Conservation (phyloP, 2,888 invertebrate genomes). For the Hydrotaea cyrtoneurina region DNA sequence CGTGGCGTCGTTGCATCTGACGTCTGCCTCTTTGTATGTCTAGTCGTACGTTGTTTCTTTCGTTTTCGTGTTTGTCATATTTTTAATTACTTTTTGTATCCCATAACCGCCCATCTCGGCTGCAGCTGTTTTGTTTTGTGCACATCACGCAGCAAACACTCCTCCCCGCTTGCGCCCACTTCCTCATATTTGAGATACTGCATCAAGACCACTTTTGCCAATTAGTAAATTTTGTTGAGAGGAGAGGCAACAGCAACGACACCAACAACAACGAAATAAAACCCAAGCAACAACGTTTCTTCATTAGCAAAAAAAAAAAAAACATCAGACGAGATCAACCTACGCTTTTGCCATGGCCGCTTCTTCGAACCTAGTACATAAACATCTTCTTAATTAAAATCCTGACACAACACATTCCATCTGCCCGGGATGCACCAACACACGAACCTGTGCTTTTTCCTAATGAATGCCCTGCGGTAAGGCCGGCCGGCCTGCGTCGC, state of each 20-base stretch:
- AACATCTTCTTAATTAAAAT: slow-evolving; percentile 80
- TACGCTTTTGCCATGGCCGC: slow-evolving; percentile 77
- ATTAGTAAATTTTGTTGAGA: slow-evolving; percentile 75
- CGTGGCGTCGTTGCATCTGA: neutral
- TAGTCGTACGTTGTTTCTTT: slow-evolving; percentile 15
- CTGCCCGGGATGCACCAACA: slow-evolving; percentile 51
- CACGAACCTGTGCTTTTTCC: slow-evolving; percentile 49
- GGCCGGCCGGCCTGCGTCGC: slow-evolving; percentile 17
- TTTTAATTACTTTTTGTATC: slow-evolving; percentile 60
- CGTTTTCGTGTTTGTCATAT: slow-evolving; percentile 31
- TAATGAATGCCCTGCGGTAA: slow-evolving; percentile 62
- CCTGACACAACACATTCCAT: slow-evolving; percentile 73
- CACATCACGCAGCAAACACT: neutral
- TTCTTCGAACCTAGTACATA: slow-evolving; percentile 79
- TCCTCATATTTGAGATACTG: neutral
- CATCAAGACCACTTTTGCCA: slow-evolving; percentile 71
- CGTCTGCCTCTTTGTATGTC: neutral
- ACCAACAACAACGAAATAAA: slow-evolving; percentile 24
- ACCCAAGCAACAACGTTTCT: slow-evolving; percentile 71
- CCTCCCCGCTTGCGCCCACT: slow-evolving; percentile 11
- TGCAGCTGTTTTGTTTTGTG: slow-evolving; percentile 31
- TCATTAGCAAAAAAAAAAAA: slow-evolving; percentile 79
- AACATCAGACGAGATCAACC: slow-evolving; percentile 74
- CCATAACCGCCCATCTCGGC: neutral
- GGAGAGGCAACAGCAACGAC: slow-evolving; percentile 2